Evolutionary conservation across 2,113 vertebrate genomes (phyloP), one percentile per base, ranked within the genome.

Genomic region (Perca fluviatilis): DNA sequence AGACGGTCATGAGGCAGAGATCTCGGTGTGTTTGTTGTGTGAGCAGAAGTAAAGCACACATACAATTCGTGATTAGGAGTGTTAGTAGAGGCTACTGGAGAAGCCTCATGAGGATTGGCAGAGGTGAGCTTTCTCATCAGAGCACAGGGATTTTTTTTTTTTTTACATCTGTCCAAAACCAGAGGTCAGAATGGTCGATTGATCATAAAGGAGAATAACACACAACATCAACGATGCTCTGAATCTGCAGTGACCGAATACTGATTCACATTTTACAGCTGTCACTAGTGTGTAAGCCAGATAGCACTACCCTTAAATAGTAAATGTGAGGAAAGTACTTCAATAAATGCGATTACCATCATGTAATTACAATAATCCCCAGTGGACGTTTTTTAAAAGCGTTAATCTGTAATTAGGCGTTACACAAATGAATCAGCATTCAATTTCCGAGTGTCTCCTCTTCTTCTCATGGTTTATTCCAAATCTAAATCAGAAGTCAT

Each of bases 101-200:
- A 77, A 75, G 80, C 86, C 86, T 90, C 75, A 71, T 67, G 82
- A 87, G 80, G 84, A 82, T 77, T 92, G 91, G 91, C 91, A 89
- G 91, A 91, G 85, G 88, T 86, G 88, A 90, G 84, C 85, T 84
- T 87, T 86, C 56, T 40, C 75, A 56, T 91, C 74, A 61, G 83
- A 73, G 86, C 63, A 64, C 79, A 71, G 74, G 77, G 71, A 49
- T 63, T 54, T 70, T 14, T 4, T 57, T 60, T 54, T 62, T 83
- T 77, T 78, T 76, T 51, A 89, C 81, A 86, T 84, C 86, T 30
- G 74, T 87, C 77, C 72, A 72, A 69, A 80, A 86, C 73, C 73
- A 71, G 88, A 92, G 86, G 87, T 92, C 89, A 88, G 88, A 71
- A 46, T 74, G 88, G 88, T 90, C 40, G 13, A 69, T 83, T 54